A percentile compares a stretch with the other conserved stretches of the same genome.
These are phyloP conservation scores for Muscicapa striata DNA, from an alignment of 2,797 vertebrate species.

Conservation along the genomic window DNA sequence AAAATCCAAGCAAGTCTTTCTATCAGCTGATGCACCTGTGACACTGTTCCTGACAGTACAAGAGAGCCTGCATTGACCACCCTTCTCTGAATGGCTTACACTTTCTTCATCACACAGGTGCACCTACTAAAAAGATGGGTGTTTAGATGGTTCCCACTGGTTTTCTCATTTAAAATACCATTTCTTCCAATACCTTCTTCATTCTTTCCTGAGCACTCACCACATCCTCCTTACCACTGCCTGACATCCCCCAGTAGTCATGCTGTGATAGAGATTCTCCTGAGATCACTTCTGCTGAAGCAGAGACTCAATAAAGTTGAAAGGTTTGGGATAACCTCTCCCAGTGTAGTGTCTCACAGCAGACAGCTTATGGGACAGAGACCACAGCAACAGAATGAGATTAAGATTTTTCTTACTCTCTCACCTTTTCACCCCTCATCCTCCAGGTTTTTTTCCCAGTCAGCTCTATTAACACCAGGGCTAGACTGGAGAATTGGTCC, in stretches of 20 bases:
- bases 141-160: not conserved
- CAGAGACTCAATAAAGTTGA: not conserved
- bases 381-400: not conserved
- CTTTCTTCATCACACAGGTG: not conserved
- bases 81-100: not conserved
- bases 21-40: not conserved
- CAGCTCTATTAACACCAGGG: not conserved
- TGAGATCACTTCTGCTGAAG: not conserved
- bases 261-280: not conserved
- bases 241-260: not conserved
- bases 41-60: not conserved
- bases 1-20: not conserved
- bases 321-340: not conserved
- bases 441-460: not conserved
- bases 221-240: not conserved
- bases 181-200: not conserved
- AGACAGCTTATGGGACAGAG: not conserved
- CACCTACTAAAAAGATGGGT: not conserved
- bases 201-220: not conserved
- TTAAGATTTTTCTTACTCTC: not conserved
- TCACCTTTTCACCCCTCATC: conserved; percentile 10
- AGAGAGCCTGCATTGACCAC: not conserved
- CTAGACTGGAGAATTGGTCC: conserved; percentile 2
- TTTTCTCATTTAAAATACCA: not conserved
- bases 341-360: not conserved